A percentile compares a stretch with the other conserved stretches of the same genome.
Evolutionary conservation across 2,888 invertebrate species (phyloP).

Genomic region (Lasioglossum morio): DNA sequence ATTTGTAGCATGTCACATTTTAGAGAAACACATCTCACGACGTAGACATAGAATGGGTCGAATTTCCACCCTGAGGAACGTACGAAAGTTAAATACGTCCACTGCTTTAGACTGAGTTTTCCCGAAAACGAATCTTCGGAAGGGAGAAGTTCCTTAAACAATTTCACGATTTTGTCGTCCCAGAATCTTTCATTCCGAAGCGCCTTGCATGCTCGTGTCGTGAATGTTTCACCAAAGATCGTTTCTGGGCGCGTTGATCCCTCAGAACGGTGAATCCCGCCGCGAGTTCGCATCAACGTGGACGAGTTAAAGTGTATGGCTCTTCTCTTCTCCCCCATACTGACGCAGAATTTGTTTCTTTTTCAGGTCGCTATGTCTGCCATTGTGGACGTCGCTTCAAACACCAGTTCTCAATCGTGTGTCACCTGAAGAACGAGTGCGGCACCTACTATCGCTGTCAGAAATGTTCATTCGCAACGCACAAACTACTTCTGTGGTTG

Average conservation of each 20-base stretch:
- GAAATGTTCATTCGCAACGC: constrained; percentile 76
- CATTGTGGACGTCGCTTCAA: constrained; percentile 73
- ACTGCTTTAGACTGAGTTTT: not conserved
- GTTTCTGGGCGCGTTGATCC: not conserved
- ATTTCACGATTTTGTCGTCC: not conserved
- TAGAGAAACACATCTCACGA: too few relatives aligned
- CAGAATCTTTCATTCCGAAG: not conserved
- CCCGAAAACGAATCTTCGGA: not conserved
- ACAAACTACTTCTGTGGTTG: constrained; percentile 65
- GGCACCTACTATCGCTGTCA: constrained; percentile 79
- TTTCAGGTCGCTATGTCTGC: constrained; percentile 71
- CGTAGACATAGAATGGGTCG: too few relatives aligned
- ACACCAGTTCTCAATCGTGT: constrained; percentile 76
- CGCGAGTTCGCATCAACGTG: not conserved
- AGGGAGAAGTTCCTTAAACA: not conserved
- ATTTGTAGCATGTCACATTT: too few relatives aligned
- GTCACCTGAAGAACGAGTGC: constrained; percentile 79
- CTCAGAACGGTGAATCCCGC: not conserved
- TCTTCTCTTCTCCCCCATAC: constrained; percentile 30
- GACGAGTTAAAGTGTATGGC: not conserved
- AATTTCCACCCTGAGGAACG: too few relatives aligned
- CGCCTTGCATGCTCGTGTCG: not conserved
- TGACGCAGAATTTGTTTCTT: constrained; percentile 61
- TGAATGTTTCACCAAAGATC: too few relatives aligned
- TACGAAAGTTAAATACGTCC: too few relatives aligned